Conservation (phyloP, 2,888 invertebrate species). For the Leptinotarsa peninsularis region DNA sequence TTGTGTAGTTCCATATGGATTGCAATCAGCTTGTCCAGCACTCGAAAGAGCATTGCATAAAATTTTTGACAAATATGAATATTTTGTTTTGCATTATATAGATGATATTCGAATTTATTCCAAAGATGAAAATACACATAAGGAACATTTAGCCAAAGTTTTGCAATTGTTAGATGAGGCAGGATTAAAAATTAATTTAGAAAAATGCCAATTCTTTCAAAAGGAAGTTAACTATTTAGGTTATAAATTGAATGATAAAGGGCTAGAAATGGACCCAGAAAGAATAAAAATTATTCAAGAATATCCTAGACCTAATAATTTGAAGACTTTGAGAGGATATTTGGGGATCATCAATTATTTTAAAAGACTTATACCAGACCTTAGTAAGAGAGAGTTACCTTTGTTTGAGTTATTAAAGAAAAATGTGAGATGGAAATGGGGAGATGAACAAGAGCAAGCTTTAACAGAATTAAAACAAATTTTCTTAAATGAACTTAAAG, state of each 20-base stretch:
- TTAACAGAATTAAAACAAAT: too few relatives aligned
- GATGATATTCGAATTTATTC: conserved; percentile 29
- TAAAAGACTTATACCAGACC: conserved; percentile 28
- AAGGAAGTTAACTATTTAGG: conserved; percentile 28
- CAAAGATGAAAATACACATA: conserved; percentile 14
- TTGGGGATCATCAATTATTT: conserved; percentile 32
- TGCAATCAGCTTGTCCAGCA: too few relatives aligned
- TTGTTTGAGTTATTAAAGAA: conserved; percentile 28
- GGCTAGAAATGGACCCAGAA: conserved; percentile 24
- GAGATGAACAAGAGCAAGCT: too few relatives aligned
- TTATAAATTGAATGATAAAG: conserved; percentile 12
- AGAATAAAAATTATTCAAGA: conserved; percentile 24
- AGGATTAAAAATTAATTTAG: conserved; percentile 30
- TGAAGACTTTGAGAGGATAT: conserved; percentile 30
- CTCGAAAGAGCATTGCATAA: background rate
- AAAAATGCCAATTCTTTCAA: conserved; percentile 29
- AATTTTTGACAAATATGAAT: too few relatives aligned
- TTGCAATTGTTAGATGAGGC: conserved; percentile 24
- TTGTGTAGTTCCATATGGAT: too few relatives aligned
- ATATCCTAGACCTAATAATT: conserved; percentile 23
- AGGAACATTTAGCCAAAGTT: conserved; percentile 14
- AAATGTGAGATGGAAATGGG: conserved; percentile 23
- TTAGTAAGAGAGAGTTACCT: conserved; percentile 21
- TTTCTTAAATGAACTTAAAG: too few relatives aligned
- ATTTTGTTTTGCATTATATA: conserved; percentile 22